Percentiles rank a stretch among this genome's conserved stretches.
These are phyloP conservation scores for Adelognathus sp. DNA, from an alignment of 2,888 invertebrate genomes.

Conservation along the genomic window DNA sequence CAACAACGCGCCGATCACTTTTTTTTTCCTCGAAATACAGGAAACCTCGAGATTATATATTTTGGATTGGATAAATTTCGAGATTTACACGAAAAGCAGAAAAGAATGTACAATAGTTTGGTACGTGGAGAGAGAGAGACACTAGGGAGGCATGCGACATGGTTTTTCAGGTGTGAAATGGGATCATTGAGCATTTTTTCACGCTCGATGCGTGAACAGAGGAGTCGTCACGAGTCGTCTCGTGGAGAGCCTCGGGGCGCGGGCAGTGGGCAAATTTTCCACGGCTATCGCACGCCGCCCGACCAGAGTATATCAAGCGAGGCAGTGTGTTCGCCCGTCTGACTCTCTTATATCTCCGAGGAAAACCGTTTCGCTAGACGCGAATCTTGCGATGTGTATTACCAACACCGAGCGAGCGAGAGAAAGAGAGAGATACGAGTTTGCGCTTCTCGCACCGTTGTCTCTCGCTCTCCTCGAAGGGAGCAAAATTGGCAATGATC, in stretches of 20 bases:
- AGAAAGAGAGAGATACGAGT: background rate
- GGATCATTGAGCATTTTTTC: too few species aligned
- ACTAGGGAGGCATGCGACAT: background rate
- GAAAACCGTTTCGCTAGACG: too few species aligned
- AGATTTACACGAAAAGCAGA: background rate
- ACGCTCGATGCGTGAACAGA: background rate
- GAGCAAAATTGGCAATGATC: constrained; percentile 56
- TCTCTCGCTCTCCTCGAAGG: constrained; percentile 11
- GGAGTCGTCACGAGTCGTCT: constrained; percentile 25
- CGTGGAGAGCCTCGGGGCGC: background rate
- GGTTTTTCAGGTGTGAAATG: too few species aligned
- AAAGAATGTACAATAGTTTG: background rate
- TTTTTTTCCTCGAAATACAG: constrained; percentile 21
- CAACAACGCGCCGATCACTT: constrained; percentile 30
- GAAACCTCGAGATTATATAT: constrained; percentile 11
- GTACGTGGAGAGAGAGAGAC: background rate
- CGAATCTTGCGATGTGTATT: background rate
- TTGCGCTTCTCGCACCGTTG: constrained; percentile 28
- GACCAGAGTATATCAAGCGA: background rate
- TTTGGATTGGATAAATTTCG: background rate
- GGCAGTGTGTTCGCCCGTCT: background rate
- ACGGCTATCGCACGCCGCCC: background rate
- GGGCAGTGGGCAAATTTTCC: background rate
- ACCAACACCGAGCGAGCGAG: background rate
- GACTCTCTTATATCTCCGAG: too few species aligned